Evolutionary conservation across 2,888 invertebrate species (phyloP).

Genomic region (Drosophila yooni): DNA sequence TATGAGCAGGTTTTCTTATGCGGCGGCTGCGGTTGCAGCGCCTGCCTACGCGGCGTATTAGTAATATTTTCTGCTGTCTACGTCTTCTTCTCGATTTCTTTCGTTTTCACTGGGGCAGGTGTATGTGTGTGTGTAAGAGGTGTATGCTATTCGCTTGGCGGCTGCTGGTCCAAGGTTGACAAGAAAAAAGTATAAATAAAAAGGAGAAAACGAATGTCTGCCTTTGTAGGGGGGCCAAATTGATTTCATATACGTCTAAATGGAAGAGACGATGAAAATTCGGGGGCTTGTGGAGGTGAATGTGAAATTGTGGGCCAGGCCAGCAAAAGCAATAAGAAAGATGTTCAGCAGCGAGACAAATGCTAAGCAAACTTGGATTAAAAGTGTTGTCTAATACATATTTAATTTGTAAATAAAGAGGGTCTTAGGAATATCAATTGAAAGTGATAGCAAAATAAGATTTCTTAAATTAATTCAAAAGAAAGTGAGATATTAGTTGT

Average conservation of each 20-base stretch:
- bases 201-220: constrained; percentile 18
- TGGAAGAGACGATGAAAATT: constrained; percentile 3
- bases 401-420: neutral
- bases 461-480: neutral
- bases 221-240: constrained; percentile 42
- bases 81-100: constrained; percentile 45
- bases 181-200: neutral
- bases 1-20: constrained; percentile 67
- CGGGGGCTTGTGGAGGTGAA: neutral
- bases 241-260: constrained; percentile 59
- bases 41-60: constrained; percentile 71
- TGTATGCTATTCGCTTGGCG: constrained; percentile 47
- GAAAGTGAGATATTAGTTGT: neutral
- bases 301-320: neutral
- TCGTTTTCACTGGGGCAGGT: neutral
- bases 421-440: neutral
- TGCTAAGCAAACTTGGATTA: neutral
- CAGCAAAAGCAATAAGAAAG: constrained; percentile 1
- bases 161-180: constrained; percentile 52
- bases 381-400: neutral
- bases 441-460: neutral
- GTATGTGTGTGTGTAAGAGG: neutral
- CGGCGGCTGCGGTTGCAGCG: constrained; percentile 42
- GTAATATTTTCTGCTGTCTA: constrained; percentile 73
- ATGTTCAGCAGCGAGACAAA: constrained; percentile 3